Percentiles rank a stretch among this genome's conserved stretches.
These are phyloP conservation scores for Tupaia tana DNA, from an alignment of 2,113 vertebrate species.

Conservation along the genomic window DNA sequence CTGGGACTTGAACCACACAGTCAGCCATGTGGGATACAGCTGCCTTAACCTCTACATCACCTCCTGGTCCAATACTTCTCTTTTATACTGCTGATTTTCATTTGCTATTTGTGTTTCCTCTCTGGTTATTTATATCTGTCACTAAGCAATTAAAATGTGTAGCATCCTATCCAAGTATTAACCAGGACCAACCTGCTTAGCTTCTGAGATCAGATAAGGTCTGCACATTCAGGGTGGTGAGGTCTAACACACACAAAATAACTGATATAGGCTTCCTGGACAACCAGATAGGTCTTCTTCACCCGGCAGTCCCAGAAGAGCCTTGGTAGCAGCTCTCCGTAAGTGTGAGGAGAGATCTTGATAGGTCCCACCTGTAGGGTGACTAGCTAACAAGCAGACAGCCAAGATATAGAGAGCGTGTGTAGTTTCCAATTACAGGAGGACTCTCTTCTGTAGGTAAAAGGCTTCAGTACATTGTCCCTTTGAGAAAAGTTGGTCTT, in stretches of 20 bases:
- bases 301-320: not conserved
- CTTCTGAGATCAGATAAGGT: too few species aligned
- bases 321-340: not conserved
- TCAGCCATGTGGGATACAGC: too few species aligned
- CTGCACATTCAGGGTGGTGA: too few species aligned
- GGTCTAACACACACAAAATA: not conserved
- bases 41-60: too few species aligned
- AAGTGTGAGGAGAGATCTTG: fast-evolving
- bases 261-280: not conserved
- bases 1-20: too few species aligned
- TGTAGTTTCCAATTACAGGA: not conserved
- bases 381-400: not conserved
- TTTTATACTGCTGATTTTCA: not conserved
- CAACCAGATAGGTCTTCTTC: not conserved
- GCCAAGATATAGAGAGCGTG: too few species aligned
- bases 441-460: not conserved
- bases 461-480: not conserved
- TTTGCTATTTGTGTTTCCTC: not conserved
- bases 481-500: not conserved
- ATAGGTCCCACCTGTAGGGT: fast-evolving
- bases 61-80: not conserved
- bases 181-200: too few species aligned
- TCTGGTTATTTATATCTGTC: not conserved
- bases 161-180: too few species aligned
- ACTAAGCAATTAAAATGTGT: not conserved